A percentile compares a stretch with the other conserved stretches of the same genome.
Conservation (phyloP, 2,797 vertebrate species). For the Phoeniculus purpureus region DNA sequence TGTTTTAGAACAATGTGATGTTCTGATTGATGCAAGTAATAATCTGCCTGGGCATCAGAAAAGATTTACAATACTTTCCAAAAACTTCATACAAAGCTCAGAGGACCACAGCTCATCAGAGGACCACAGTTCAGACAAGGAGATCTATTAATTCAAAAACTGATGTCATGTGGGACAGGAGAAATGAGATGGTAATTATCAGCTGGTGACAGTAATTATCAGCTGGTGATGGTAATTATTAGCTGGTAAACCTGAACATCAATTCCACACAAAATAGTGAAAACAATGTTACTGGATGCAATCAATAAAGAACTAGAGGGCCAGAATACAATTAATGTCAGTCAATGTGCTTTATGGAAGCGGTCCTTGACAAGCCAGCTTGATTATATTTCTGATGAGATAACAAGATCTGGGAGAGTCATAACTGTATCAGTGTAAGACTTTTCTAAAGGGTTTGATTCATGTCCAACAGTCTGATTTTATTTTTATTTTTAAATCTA, state of each 20-base stretch:
- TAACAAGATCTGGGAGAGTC: not conserved
- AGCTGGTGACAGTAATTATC: not conserved
- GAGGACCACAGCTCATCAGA: not conserved
- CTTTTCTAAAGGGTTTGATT: not conserved
- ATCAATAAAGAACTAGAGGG: slow-evolving; percentile 28
- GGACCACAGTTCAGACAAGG: not conserved
- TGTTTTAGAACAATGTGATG: not conserved
- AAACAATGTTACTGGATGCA: not conserved
- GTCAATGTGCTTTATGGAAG: not conserved
- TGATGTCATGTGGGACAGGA: not conserved
- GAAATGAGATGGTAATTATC: not conserved
- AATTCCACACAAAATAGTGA: not conserved
- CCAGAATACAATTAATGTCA: slow-evolving; percentile 12
- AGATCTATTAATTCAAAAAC: not conserved
- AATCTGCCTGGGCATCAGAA: not conserved
- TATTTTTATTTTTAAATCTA: not conserved
- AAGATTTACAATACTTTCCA: not conserved
- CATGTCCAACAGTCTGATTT: not conserved
- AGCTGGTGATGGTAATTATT: not conserved
- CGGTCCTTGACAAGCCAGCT: not conserved
- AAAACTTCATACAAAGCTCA: not conserved
- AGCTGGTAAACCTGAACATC: not conserved
- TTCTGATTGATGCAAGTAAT: not conserved
- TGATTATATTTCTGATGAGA: slow-evolving; percentile 18
- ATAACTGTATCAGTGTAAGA: not conserved